Base-by-base conservation (phyloP, 2,888 invertebrate genomes). In the Abrostola tripartita region DNA sequence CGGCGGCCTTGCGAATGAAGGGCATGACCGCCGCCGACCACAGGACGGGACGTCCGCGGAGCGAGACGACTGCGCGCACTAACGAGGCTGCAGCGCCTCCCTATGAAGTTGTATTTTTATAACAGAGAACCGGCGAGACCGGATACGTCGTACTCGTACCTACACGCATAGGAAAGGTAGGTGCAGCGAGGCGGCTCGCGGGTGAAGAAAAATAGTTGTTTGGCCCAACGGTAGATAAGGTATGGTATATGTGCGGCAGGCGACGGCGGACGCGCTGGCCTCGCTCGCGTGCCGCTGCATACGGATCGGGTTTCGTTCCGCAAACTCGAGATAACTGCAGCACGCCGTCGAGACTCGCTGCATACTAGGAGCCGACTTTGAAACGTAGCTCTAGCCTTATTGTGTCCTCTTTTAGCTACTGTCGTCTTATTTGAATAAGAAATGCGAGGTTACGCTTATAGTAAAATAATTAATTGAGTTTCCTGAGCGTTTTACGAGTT, bases 271-370 rank as follows among this genome's bases (percentile, higher is more conserved):
- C 85, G 84, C 78, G 80, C 82, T 81, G 92, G 86, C 92, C 92
- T 92, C 90, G 92, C 87, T 86, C 86, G 88, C 90, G 84, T 88
- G 89, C 86, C 88, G 83, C 87, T 87, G 85, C 89, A 85, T 84
- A 88, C 85, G 83, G 91, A 91, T 93, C 91, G 88, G 85, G 90
- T 93, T 92, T 90, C 93, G 88, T 94, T 94, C 94, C 93, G 94
- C 92, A 93, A 93, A 91, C 87, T 90, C 89, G 83, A 93, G 91
- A 93, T 92, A 90, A 85, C 91, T 91, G 88, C 89, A 78, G 82
- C 82, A 83, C 81, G 82, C 78, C 81, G 81, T 79, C 81, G 76
- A 84, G 83, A 82, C 82, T 81, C 81, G 76, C 78, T 87, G 86
- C 90, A 88, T 89, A 89, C 86, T 87, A 87, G 84, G 83, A 85